phyloP scores from a whole-genome alignment of 2,113 vertebrate species.

The Oceanodroma tethys region DNA sequence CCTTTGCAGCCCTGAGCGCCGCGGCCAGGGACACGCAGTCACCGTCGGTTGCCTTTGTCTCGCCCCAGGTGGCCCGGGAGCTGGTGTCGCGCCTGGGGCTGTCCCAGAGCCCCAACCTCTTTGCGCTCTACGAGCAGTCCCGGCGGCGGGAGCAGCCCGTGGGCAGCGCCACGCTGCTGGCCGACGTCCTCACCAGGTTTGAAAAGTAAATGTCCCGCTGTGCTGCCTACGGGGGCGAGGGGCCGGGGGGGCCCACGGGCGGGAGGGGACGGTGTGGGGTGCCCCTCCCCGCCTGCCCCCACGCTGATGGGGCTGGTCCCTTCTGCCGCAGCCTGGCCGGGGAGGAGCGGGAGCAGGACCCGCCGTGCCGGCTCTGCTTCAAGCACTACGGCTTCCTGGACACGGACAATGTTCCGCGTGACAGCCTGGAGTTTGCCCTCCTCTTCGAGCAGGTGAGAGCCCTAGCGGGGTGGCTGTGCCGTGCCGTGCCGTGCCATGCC shows the following conservation, averaged over 20 bases:
- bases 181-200: constrained; percentile 93
- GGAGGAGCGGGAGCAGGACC: constrained; percentile 75
- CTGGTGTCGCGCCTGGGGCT: constrained; percentile 87
- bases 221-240: neutral
- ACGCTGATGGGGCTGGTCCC: neutral
- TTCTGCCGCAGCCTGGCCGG: constrained; percentile 67
- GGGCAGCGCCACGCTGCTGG: constrained; percentile 82
- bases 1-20: constrained; percentile 47
- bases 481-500: neutral
- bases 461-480: rapidly evolving
- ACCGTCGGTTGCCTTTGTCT: constrained; percentile 40
- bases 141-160: constrained; percentile 84
- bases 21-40: constrained; percentile 8
- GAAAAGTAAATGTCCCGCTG: constrained; percentile 77
- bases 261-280: neutral
- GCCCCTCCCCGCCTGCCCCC: too few relatives aligned
- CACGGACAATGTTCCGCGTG: constrained; percentile 82
- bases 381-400: constrained; percentile 91
- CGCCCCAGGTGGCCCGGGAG: constrained; percentile 83
- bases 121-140: constrained; percentile 89
- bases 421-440: constrained; percentile 88
- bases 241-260: rapidly evolving
- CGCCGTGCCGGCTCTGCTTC: constrained; percentile 84
- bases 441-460: constrained; percentile 89
- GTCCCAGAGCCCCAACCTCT: constrained; percentile 86